Evolutionary conservation across 2,797 vertebrate species (phyloP), one percentile per base, ranked within the genome.

Genomic region (Mallotus villosus): DNA sequence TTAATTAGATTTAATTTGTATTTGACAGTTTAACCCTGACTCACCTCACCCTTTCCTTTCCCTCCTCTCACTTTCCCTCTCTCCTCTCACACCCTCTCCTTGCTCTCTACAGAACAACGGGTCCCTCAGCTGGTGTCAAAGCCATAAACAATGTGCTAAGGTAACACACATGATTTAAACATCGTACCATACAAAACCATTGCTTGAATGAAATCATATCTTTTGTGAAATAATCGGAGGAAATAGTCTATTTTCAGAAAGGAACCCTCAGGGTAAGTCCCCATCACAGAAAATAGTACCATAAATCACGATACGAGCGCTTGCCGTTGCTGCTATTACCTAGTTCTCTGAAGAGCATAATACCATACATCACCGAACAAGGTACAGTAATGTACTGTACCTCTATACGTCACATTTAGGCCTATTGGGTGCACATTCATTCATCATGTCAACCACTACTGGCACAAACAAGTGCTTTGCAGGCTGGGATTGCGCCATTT

Each of bases 61-160:
- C n/a, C 53, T 55, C 53, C 53, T 55, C 17, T 55, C 53, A 55
- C 19, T 22, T 49, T 12, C 34, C 17, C 69, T 63, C 59, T 24
- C 2, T 67, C 16, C 21, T 53, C 49, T 16, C 12, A 49, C 25
- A 29, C n/a, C 53, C 57, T 41, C 27, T 51, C n/a, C 24, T 29
- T 63, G 84, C 74, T 76, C 63, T 73, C 81, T 87, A 9, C 86
- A 96, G 96, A 95, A 91, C 81, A 95, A 96, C 65, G 94, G 95
- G 46, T 95, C 94, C 34, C 79, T 97, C 91, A 90, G 92, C 83
- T 97, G 96, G 96, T 97, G 95, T 83, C 95, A 91, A 77, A 88
- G 89, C 84, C 93, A 97, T 87, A 97, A 96, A 86, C 95, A 94
- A 9, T 97, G 96, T 79, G 93, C 95, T 77, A 96, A 96, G 95